phyloP scores from a whole-genome alignment of 2,888 invertebrate species.

The Drosophila quinaria region DNA sequence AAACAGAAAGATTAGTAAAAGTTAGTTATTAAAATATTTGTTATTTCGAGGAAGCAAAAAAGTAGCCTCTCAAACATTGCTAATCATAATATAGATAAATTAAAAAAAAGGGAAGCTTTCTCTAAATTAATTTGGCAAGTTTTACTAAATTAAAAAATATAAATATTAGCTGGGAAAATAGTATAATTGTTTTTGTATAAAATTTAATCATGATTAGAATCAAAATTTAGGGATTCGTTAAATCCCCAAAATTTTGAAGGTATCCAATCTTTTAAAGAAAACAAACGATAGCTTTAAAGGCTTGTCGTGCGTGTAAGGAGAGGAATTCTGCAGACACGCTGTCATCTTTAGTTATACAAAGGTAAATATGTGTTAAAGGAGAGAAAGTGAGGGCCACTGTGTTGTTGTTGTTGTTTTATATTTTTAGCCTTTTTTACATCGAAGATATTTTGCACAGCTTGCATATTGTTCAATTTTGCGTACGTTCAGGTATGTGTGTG shows the following conservation, averaged over 20 bases:
- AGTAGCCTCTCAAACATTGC: too few relatives aligned
- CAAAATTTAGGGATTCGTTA: too few relatives aligned
- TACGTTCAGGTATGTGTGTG: background rate
- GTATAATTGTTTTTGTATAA: too few relatives aligned
- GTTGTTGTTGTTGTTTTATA: constrained; percentile 49
- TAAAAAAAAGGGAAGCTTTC: too few relatives aligned
- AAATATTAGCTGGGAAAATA: too few relatives aligned
- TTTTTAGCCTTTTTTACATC: constrained; percentile 40
- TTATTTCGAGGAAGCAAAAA: background rate
- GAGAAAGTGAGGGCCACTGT: constrained; percentile 65
- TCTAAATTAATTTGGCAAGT: too few relatives aligned
- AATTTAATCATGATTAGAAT: too few relatives aligned
- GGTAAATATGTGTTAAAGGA: constrained; percentile 61
- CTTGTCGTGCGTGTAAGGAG: constrained; percentile 1
- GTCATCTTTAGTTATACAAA: constrained; percentile 47
- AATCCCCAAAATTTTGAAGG: background rate
- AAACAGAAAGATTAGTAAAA: background rate
- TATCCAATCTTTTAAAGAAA: background rate
- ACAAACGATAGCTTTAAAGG: too few relatives aligned
- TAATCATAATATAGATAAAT: too few relatives aligned
- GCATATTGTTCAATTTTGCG: constrained; percentile 62
- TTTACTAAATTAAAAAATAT: too few relatives aligned
- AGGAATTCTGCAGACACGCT: background rate
- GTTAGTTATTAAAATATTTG: background rate
- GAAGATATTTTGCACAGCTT: constrained; percentile 73